Evolutionary conservation across 2,113 vertebrate genomes (phyloP), one percentile per base, ranked within the genome.

Genomic region (Rhegmatorhina hoffmannsi): DNA sequence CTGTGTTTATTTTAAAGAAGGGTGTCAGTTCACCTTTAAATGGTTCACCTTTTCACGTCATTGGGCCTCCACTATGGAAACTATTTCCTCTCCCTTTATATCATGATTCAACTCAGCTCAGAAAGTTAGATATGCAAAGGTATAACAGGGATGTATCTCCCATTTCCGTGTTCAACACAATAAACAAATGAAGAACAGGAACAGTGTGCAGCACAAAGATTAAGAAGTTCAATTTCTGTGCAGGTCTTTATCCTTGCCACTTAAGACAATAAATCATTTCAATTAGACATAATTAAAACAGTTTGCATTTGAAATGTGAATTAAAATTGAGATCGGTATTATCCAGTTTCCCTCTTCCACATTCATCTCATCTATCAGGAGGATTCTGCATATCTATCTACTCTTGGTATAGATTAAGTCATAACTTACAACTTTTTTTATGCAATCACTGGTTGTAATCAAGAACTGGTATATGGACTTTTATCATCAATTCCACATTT

Each of bases 181-280:
- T 20, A 82, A 85, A 84, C 36, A 69, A 73, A 56, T 4, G 44
- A 87, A 75, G 75, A 60, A 31, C 9, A 68, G 59, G 11, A 80
- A 63, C n/a, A 72, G 56, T 0, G 0, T 46, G n/a, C 7, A 10
- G 82, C 62, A 58, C 68, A 78, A 79, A 92, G 68, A 92, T 70
- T 92, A 77, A 93, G 73, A 94, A 95, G 77, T 43, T 34, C 31
- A n/a, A 53, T 93, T 96, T 90, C 90, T 83, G 23, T 23, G 55
- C 43, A 84, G 76, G 55, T 23, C 43, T 80, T 74, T 78, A 64
- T 86, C 76, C 64, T 88, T 53, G 47, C 24, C 31, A 70, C 80
- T 95, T 81, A 92, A 77, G 64, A 80, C 79, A 90, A 94, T 89
- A 84, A 84, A 72, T 91, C 49, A 92, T 86, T 96, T 96, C 60